A percentile compares a stretch with the other conserved stretches of the same genome.
Conservation (phyloP, 2,797 vertebrate species). For the Sciaenops ocellatus region DNA sequence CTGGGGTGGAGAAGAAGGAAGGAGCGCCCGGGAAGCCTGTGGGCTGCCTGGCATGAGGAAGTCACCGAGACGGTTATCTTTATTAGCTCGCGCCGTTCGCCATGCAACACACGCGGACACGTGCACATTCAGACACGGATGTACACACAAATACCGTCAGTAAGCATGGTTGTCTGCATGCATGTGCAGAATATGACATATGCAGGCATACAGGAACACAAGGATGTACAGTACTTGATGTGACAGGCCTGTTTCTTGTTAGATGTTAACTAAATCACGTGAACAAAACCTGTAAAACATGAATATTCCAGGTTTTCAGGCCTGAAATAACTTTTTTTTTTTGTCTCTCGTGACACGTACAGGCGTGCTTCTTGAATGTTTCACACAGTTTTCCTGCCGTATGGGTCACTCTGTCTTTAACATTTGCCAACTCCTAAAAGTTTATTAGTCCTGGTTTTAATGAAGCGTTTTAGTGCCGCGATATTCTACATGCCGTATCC, state of each 20-base stretch:
- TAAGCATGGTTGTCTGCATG: background rate
- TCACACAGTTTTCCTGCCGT: background rate
- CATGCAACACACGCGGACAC: conserved; percentile 1
- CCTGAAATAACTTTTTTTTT: background rate
- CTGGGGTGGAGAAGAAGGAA: conserved; percentile 10
- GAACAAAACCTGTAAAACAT: no score
- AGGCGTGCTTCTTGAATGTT: background rate
- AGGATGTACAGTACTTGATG: background rate
- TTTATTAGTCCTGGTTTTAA: conserved; percentile 33
- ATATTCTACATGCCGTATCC: conserved; percentile 3
- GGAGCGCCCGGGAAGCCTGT: conserved; percentile 30
- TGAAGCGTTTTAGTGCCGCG: conserved; percentile 29
- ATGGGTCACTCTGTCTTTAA: background rate
- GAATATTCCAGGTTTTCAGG: background rate
- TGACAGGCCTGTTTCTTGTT: background rate
- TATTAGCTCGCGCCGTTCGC: conserved; percentile 45
- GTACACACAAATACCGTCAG: background rate
- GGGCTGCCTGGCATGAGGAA: conserved; percentile 56
- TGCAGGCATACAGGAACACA: background rate
- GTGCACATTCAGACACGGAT: background rate
- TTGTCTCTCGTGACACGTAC: no score
- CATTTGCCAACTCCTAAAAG: conserved; percentile 20
- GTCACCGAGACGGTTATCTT: conserved; percentile 60
- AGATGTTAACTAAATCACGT: no score
- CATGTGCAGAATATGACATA: background rate